phyloP scores from a whole-genome alignment of 1,140 invertebrate species.

The Trichonephila clavipes region DNA sequence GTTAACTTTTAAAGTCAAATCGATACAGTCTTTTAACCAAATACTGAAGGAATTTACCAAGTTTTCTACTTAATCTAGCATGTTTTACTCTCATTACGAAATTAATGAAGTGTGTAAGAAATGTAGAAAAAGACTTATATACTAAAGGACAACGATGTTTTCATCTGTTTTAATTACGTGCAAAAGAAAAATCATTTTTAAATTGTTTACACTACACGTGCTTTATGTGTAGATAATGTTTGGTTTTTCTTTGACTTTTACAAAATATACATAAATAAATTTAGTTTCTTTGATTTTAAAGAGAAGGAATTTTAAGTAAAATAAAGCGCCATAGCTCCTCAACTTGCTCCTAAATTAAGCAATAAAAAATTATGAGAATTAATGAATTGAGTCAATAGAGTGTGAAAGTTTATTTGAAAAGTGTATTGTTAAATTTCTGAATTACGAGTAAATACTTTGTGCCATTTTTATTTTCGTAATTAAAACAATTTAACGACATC shows the following conservation, averaged over 20 bases:
- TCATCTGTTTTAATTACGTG: neutral
- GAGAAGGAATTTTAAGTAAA: too few species aligned
- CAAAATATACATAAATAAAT: too few species aligned
- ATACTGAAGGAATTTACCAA: neutral
- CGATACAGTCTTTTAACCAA: neutral
- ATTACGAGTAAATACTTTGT: too few species aligned
- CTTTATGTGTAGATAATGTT: neutral
- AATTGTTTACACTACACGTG: neutral
- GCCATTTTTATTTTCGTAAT: too few species aligned
- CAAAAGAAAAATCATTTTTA: neutral
- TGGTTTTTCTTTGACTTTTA: neutral
- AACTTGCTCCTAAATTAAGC: too few species aligned
- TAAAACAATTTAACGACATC: too few species aligned
- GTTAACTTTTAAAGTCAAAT: neutral
- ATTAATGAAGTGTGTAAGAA: constrained; percentile 7
- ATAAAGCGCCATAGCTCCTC: too few species aligned
- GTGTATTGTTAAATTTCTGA: too few species aligned
- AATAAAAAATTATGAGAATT: too few species aligned
- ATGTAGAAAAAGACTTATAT: neutral
- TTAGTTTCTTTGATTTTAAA: too few species aligned
- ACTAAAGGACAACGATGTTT: neutral
- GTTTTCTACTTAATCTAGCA: constrained; percentile 22
- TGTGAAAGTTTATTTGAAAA: too few species aligned
- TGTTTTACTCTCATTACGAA: neutral
- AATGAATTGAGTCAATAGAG: too few species aligned